Percentiles rank a stretch among this genome's conserved stretches.
Evolutionary conservation across 2,797 vertebrate species (phyloP).

Genomic region (Thalassophryne amazonica): DNA sequence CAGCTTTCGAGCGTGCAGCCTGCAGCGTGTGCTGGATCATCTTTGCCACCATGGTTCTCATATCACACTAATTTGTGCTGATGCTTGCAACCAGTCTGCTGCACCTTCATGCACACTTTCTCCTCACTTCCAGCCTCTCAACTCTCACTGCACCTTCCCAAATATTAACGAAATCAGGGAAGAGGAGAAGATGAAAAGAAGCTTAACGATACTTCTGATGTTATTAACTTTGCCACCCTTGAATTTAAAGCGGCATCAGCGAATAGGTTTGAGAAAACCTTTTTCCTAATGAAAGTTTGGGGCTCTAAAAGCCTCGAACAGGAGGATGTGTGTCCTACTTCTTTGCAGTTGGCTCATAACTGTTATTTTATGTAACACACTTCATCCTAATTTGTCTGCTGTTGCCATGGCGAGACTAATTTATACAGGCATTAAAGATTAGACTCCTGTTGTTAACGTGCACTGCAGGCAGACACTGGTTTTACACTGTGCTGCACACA

Average conservation of each 20-base stretch:
- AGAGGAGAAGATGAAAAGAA: neutral
- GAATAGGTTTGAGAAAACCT: slow-evolving; percentile 15
- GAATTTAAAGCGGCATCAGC: slow-evolving; percentile 23
- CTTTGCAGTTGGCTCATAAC: slow-evolving; percentile 62
- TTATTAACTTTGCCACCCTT: neutral
- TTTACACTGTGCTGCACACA: slow-evolving; percentile 28
- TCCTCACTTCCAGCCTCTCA: slow-evolving; percentile 7
- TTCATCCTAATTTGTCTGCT: slow-evolving; percentile 69
- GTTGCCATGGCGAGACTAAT: slow-evolving; percentile 78
- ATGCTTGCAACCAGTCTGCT: neutral
- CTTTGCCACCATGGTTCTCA: slow-evolving; percentile 4
- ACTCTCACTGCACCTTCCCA: slow-evolving; percentile 3
- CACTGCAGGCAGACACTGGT: slow-evolving; percentile 25
- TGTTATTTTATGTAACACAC: slow-evolving; percentile 75
- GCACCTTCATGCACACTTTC: neutral
- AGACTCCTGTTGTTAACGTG: slow-evolving; percentile 60
- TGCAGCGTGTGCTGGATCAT: slow-evolving; percentile 29
- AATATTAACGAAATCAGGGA: slow-evolving; percentile 8
- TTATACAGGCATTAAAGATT: slow-evolving; percentile 72
- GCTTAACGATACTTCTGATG: neutral
- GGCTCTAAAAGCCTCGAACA: slow-evolving; percentile 41
- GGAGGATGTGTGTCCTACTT: slow-evolving; percentile 62
- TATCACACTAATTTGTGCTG: neutral
- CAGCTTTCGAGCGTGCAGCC: slow-evolving; percentile 15
- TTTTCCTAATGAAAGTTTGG: slow-evolving; percentile 14